A percentile compares a stretch with the other conserved stretches of the same genome.
These are phyloP conservation scores for Seira sanloemensis DNA, from an alignment of 2,888 invertebrate genomes.

Conservation along the genomic window DNA sequence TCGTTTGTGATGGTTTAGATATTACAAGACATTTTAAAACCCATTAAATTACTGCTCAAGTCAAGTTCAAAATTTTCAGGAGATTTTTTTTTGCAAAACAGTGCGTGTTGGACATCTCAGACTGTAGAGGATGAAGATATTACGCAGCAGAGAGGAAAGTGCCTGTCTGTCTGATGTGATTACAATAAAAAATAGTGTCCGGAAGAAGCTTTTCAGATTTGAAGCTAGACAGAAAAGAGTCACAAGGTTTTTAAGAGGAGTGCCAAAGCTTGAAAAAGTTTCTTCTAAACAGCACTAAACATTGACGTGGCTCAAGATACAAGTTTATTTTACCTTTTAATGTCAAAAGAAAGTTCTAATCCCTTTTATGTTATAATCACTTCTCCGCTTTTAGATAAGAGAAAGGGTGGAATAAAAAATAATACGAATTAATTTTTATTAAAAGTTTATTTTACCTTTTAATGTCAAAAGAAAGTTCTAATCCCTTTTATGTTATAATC, in stretches of 20 bases:
- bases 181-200: slow-evolving; percentile 13
- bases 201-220: slow-evolving; percentile 24
- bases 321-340: not conserved
- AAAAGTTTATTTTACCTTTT: not conserved
- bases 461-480: not conserved
- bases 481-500: not conserved
- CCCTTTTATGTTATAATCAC: not conserved
- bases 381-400: no score
- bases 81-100: not conserved
- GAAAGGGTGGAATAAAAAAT: no score
- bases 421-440: no score
- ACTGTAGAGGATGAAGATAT: not conserved
- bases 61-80: slow-evolving; percentile 32
- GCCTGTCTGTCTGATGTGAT: not conserved
- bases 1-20: slow-evolving; percentile 16
- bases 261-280: not conserved
- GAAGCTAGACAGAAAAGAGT: slow-evolving; percentile 7
- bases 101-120: not conserved
- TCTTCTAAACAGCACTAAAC: no score
- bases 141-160: no score
- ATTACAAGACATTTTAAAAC: slow-evolving; percentile 20
- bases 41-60: slow-evolving; percentile 42
- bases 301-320: no score
- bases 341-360: not conserved
- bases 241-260: slow-evolving; percentile 18